These are phyloP conservation scores for Schizaphis graminum DNA, from an alignment of 2,888 invertebrate genomes.

Conservation along the genomic window DNA sequence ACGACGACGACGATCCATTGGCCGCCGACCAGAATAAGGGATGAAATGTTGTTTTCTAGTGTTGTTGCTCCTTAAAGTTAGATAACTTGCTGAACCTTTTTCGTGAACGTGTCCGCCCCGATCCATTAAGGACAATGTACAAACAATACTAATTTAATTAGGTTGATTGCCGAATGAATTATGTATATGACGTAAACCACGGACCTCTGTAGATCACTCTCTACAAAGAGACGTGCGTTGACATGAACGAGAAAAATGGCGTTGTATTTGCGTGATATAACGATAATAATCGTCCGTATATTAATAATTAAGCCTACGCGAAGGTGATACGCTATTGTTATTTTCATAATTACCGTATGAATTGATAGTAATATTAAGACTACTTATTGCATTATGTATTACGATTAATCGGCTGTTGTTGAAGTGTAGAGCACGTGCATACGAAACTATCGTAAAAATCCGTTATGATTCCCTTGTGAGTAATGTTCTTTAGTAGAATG, in stretches of 20 bases:
- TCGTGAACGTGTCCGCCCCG: not conserved
- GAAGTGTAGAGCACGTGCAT: not conserved
- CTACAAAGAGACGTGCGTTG: not conserved
- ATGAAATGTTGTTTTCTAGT: slow-evolving; percentile 8
- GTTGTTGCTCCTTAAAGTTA: not conserved
- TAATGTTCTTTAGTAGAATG: too few relatives aligned
- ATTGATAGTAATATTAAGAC: not conserved
- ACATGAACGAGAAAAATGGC: not conserved
- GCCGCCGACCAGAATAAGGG: slow-evolving; percentile 1
- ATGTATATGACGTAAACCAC: not conserved
- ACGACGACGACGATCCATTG: not conserved
- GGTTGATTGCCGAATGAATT: slow-evolving; percentile 30
- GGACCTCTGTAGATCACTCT: not conserved
- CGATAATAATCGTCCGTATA: not conserved
- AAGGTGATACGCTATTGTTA: not conserved
- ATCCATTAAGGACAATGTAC: not conserved
- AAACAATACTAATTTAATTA: slow-evolving; percentile 33
- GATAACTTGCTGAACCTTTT: not conserved
- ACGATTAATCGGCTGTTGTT: not conserved
- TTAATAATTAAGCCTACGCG: not conserved
- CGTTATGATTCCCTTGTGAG: too few relatives aligned
- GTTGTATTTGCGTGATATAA: not conserved
- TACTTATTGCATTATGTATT: not conserved
- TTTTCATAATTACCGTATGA: not conserved
- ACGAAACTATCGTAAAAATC: not conserved